Base-by-base conservation (phyloP, 1,140 invertebrate species). In the Meloidogyne chitwoodi region DNA sequence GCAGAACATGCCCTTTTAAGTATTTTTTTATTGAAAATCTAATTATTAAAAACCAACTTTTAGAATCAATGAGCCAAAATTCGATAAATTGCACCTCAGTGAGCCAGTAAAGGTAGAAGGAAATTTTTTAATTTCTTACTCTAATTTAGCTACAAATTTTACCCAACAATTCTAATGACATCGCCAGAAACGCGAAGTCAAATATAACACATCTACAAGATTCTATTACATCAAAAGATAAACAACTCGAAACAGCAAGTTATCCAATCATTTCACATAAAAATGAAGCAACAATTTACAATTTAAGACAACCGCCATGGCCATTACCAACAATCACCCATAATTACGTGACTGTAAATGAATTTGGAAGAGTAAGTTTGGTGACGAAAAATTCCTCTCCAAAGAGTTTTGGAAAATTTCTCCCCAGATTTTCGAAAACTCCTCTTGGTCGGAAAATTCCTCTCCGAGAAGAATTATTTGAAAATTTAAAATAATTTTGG, bases 351-450 rank as follows among this genome's bases (percentile, higher is more conserved):
- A 56, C 22, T 22, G 34, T 64, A 22, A 73, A 73, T 61, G 70
- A 29, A 29, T 63, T 62, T 26, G 70, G 70, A 31, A 56, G 70
- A 64, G 70, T 73, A 34, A 12, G 11, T 71, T 62, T n/a, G n/a
- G n/a, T n/a, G n/a, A n/a, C n/a, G n/a, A n/a, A n/a, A n/a, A n/a
- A n/a, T n/a, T n/a, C n/a, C n/a, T n/a, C n/a, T n/a, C n/a, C n/a
- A n/a, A n/a, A n/a, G n/a, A n/a, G n/a, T n/a, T n/a, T n/a, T n/a
- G n/a, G n/a, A n/a, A n/a, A n/a, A n/a, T n/a, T n/a, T n/a, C n/a
- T n/a, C n/a, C n/a, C n/a, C n/a, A n/a, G n/a, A n/a, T n/a, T n/a
- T n/a, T n/a, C n/a, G n/a, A n/a, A n/a, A n/a, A n/a, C n/a, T n/a
- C n/a, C n/a, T n/a, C n/a, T n/a, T n/a, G n/a, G n/a, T n/a, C n/a